Base-by-base conservation (phyloP, 2,888 invertebrate genomes). In the Cheilosia vulpina region DNA sequence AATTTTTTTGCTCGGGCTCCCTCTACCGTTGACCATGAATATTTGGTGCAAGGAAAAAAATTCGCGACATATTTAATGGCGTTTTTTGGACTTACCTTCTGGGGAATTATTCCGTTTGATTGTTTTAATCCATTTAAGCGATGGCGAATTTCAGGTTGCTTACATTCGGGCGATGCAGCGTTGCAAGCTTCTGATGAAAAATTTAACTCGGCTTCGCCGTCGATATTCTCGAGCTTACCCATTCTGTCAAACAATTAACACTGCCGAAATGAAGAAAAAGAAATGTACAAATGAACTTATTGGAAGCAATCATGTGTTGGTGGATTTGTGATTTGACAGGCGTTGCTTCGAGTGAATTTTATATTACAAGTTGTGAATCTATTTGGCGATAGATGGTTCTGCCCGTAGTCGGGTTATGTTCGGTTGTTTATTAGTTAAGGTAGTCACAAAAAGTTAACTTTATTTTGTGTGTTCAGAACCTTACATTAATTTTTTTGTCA, bases 201-300 rank as follows among this genome's bases (percentile, higher is more conserved):
- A 85, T 50, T 85, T 77, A 47, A 52, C 65, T 85, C 85, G 71
- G 77, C 84, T 79, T 75, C 87, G 60, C 79, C 73, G 38, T 87
- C 88, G 60, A 87, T 79, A 53, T 78, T 87, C 57, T 88, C 87
- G 45, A 88, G 79, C 76, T 89, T 89, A 43, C 89, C 89, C 89
- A 89, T 89, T 88, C 85, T 88, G 57, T 76, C 80, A 87, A 79
- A 83, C 72, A 68, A 76, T 87, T 72, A 84, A 83, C 81, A 88
- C 88, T 84, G 82, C 45, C 75, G 65, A 76, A 84, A 84, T 34
- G 75, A 71, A 73, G 31, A 75, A 69, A 71, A 71, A 73, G 31
- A 75, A 69, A 71, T 38, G 38, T 66, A 34, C 47, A 41, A 71
- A 52, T 84, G 75, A 75, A 79, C 76, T 69, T 75, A 71, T 72